Evolutionary conservation across 2,888 invertebrate genomes (phyloP).

Genomic region (Ptilodon capucinus): DNA sequence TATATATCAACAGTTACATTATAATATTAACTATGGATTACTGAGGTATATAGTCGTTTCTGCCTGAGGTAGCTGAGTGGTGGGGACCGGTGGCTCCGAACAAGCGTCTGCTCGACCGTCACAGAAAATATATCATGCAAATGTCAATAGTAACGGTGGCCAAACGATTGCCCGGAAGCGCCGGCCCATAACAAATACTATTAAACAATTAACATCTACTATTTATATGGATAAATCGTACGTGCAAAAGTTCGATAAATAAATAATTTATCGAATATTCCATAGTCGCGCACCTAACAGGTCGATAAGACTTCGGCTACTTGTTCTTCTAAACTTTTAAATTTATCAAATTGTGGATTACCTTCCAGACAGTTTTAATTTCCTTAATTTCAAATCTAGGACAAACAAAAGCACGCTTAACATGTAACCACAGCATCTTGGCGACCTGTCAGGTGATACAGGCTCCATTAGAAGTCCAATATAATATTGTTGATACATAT

Average conservation of each 20-base stretch:
- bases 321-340: no score
- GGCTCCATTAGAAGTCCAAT: no score
- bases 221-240: constrained; percentile 5
- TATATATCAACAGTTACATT: constrained; percentile 68
- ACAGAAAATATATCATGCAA: constrained; percentile 8
- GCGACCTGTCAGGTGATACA: no score
- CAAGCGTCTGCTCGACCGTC: constrained; percentile 7
- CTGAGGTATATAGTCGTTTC: constrained; percentile 74
- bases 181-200: constrained; percentile 42
- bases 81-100: constrained; percentile 13
- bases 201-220: constrained; percentile 33
- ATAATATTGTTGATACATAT: no score
- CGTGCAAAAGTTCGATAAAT: background rate
- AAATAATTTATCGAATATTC: background rate
- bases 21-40: constrained; percentile 73
- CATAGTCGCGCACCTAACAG: background rate
- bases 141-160: constrained; percentile 14
- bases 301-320: background rate
- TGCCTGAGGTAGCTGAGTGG: constrained; percentile 67
- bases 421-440: no score
- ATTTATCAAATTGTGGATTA: no score
- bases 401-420: no score
- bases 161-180: constrained; percentile 11
- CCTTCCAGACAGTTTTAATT: no score
- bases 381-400: no score